Evolutionary conservation across 2,888 invertebrate genomes (phyloP).

Genomic region (Mimachlamys varia): DNA sequence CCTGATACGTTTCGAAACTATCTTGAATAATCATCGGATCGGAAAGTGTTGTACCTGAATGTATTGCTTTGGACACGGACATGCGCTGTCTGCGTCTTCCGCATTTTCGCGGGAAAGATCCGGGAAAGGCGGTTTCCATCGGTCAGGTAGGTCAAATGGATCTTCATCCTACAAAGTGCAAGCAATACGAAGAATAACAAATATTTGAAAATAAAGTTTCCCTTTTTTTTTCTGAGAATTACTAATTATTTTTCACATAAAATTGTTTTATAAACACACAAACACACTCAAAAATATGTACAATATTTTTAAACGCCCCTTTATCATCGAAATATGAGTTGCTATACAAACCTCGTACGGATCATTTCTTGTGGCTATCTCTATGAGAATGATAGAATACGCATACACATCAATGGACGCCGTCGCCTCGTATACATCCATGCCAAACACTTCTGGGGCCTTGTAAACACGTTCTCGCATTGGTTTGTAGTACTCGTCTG

Average conservation of each 20-base stretch:
- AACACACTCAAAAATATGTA: too few relatives aligned
- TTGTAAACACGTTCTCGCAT: slow-evolving; percentile 63
- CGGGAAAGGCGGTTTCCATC: slow-evolving; percentile 71
- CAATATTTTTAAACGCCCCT: too few relatives aligned
- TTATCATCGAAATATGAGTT: too few relatives aligned
- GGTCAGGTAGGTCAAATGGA: slow-evolving; percentile 53
- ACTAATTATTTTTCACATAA: too few relatives aligned
- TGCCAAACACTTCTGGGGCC: slow-evolving; percentile 67
- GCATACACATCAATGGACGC: slow-evolving; percentile 71
- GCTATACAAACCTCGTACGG: slow-evolving; percentile 69
- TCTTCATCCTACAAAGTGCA: slow-evolving; percentile 68
- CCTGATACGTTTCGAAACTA: neutral
- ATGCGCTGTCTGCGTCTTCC: slow-evolving; percentile 63
- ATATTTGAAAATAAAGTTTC: neutral
- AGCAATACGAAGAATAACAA: neutral
- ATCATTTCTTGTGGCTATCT: slow-evolving; percentile 74
- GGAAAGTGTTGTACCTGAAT: slow-evolving; percentile 54
- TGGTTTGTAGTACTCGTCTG: slow-evolving; percentile 55
- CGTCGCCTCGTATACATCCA: slow-evolving; percentile 48
- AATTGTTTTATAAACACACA: too few relatives aligned
- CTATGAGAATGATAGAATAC: slow-evolving; percentile 74
- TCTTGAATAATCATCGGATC: neutral
- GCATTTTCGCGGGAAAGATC: slow-evolving; percentile 54
- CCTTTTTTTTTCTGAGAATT: too few relatives aligned
- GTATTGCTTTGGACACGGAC: slow-evolving; percentile 67